These are phyloP conservation scores for Silurus lanzhouensis DNA, from an alignment of 2,797 vertebrate species.

Conservation along the genomic window DNA sequence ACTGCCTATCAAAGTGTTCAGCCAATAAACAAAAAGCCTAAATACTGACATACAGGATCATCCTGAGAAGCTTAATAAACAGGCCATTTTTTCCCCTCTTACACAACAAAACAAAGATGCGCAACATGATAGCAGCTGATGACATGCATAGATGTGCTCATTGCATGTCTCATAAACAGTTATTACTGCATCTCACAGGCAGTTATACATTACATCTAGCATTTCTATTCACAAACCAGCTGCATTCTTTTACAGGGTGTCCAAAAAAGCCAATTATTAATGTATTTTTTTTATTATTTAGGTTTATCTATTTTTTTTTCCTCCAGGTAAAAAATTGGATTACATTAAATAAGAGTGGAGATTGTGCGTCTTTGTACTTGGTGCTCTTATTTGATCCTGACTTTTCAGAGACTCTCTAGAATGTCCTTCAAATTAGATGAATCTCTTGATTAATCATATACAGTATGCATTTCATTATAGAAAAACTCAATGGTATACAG, in stretches of 20 bases:
- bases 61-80: conserved; percentile 38
- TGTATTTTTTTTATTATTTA: background rate
- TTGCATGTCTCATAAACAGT: conserved; percentile 27
- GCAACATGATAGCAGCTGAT: conserved; percentile 5
- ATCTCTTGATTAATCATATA: conserved; percentile 10
- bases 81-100: background rate
- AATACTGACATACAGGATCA: conserved; percentile 49
- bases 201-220: background rate
- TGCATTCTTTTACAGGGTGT: background rate
- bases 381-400: background rate
- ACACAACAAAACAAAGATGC: background rate
- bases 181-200: conserved; percentile 7
- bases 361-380: background rate
- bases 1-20: conserved; percentile 65
- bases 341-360: background rate
- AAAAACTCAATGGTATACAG: conserved; percentile 10
- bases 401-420: background rate
- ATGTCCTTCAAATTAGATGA: background rate
- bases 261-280: background rate
- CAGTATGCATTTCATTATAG: conserved; percentile 31
- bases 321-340: background rate
- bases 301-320: background rate
- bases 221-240: background rate
- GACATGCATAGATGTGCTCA: background rate
- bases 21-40: conserved; percentile 64